phyloP scores from a whole-genome alignment of 1,140 invertebrate species.

The Eriocheir sinensis region DNA sequence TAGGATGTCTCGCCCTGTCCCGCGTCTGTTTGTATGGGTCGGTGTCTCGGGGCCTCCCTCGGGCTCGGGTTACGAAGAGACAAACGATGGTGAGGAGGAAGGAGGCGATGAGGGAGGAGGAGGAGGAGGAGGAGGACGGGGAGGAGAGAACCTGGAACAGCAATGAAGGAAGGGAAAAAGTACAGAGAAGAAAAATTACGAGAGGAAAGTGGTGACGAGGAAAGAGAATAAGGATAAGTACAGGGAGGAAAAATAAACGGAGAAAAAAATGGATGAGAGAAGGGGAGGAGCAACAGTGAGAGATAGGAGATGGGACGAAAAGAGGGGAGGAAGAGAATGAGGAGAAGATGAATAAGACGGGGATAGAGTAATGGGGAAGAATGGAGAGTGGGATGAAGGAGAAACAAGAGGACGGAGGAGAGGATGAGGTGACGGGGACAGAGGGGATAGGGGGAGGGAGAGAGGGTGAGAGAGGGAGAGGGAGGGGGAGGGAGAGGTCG shows the following conservation, averaged over 20 bases:
- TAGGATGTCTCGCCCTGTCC: neutral
- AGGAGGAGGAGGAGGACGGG: neutral
- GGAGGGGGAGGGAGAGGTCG: neutral
- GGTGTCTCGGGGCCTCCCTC: neutral
- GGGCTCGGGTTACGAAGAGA: constrained; percentile 9
- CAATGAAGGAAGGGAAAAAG: constrained; percentile 19
- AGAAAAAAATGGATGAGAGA: neutral
- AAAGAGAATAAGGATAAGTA: neutral
- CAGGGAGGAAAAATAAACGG: neutral
- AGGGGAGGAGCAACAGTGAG: neutral
- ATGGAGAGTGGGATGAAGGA: neutral
- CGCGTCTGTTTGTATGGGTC: neutral
- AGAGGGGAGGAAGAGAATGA: neutral
- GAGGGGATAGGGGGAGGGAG: neutral
- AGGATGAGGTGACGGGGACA: neutral
- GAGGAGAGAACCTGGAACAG: neutral
- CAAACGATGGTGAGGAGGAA: neutral
- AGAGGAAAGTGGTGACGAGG: neutral
- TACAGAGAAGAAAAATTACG: neutral
- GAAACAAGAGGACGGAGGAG: neutral
- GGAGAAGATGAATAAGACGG: neutral
- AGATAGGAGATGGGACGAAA: neutral
- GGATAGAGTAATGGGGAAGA: neutral
- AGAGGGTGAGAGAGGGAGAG: neutral
- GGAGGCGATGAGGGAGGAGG: neutral